A percentile compares a stretch with the other conserved stretches of the same genome.
Conservation (phyloP, 2,797 vertebrate species). For the Oreortyx pictus region DNA sequence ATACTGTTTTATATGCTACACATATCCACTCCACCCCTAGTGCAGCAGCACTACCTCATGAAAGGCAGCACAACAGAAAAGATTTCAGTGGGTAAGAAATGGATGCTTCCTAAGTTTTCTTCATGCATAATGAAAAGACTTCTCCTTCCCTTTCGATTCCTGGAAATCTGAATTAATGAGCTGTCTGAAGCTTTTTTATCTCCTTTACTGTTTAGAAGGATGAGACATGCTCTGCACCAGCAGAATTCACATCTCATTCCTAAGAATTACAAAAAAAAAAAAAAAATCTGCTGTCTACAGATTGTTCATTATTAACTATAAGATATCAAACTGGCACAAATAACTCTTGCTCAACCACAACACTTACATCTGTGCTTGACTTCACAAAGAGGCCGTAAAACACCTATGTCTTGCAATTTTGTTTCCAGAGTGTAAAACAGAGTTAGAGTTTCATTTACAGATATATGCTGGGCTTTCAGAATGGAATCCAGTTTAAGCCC, state of each 20-base stretch:
- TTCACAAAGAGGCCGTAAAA: not conserved
- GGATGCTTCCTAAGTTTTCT: not conserved
- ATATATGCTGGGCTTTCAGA: not conserved
- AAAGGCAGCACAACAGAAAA: not conserved
- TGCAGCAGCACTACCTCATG: not conserved
- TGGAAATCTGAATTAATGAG: conserved; percentile 50
- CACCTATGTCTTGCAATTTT: not conserved
- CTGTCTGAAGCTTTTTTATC: conserved; percentile 13
- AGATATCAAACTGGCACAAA: not conserved
- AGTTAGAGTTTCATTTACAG: not conserved
- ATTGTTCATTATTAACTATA: conserved; percentile 35
- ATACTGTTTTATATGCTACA: not conserved
- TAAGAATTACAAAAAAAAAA: conserved; percentile 8
- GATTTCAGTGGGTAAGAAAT: not conserved
- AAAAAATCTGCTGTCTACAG: not conserved
- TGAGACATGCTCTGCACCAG: conserved; percentile 23
- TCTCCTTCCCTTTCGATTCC: conserved; percentile 34
- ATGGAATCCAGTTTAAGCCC: rapidly evolving
- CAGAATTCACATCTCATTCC: not conserved
- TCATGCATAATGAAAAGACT: conserved; percentile 3
- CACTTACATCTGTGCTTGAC: not conserved
- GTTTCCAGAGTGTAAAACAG: not conserved
- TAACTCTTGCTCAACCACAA: not conserved
- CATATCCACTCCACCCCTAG: not conserved
- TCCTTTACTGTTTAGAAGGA: conserved; percentile 12